Conservation (phyloP, 1,140 invertebrate species). For the Drosophila seguyi region DNA sequence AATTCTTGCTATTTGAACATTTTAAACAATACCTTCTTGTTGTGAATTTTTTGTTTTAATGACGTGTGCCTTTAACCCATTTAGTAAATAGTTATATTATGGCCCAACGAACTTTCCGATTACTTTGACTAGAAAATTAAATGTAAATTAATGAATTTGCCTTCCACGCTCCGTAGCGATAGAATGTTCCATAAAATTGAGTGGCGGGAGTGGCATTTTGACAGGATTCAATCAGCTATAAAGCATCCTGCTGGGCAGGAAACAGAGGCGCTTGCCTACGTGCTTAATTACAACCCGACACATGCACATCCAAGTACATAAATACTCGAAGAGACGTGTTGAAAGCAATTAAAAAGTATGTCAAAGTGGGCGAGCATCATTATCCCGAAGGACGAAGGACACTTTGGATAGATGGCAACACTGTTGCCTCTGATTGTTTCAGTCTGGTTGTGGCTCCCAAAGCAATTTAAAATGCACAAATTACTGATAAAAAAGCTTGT, state of each 20-base stretch:
- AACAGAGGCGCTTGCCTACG: conserved; percentile 53
- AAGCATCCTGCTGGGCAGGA: conserved; percentile 29
- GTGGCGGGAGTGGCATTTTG: conserved; percentile 57
- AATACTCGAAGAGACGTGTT: conserved; percentile 40
- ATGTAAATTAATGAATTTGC: conserved; percentile 15
- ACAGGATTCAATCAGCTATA: conserved; percentile 75
- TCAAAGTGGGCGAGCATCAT: conserved; percentile 38
- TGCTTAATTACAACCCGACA: conserved; percentile 74
- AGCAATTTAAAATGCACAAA: conserved; percentile 13
- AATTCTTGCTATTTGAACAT: too few relatives aligned
- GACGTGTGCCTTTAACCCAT: background rate
- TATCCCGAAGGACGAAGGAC: conserved; percentile 3
- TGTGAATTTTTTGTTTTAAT: too few relatives aligned
- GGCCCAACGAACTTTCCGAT: background rate
- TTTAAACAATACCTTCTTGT: too few relatives aligned
- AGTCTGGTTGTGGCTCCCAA: background rate
- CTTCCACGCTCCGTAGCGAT: background rate
- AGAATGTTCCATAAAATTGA: conserved; percentile 19
- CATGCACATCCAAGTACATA: conserved; percentile 33
- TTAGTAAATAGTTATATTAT: conserved; percentile 1
- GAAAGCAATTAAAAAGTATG: conserved; percentile 75
- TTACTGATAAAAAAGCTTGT: background rate
- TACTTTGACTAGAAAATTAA: conserved; percentile 3
- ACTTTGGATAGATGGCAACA: conserved; percentile 22
- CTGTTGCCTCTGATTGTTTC: conserved; percentile 11